Conservation (phyloP, 2,797 vertebrate species). For the Trematomus bernacchii region DNA sequence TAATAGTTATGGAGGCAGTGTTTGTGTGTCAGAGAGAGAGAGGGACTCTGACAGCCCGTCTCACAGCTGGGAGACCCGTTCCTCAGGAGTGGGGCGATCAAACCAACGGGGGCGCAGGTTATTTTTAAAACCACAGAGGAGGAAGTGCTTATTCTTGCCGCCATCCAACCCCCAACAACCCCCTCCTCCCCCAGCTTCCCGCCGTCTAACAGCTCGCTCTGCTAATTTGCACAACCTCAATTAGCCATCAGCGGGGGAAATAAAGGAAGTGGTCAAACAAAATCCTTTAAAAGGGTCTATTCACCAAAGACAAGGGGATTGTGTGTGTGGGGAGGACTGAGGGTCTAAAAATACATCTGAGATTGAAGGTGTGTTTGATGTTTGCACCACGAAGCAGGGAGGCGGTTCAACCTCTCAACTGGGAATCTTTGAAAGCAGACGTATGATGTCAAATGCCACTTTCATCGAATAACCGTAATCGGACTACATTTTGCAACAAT, state of each 20-base stretch:
- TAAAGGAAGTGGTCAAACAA: slow-evolving; percentile 70
- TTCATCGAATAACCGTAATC: slow-evolving; percentile 8
- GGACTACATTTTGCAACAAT: neutral
- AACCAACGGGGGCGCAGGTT: slow-evolving; percentile 58
- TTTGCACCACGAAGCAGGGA: slow-evolving; percentile 49
- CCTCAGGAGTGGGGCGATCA: slow-evolving; percentile 54
- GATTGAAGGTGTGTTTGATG: slow-evolving; percentile 67
- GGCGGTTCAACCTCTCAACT: slow-evolving; percentile 40
- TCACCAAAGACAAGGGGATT: slow-evolving; percentile 39
- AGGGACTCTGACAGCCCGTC: slow-evolving; percentile 53
- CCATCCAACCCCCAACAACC: slow-evolving; percentile 3
- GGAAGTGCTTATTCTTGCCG: slow-evolving; percentile 54
- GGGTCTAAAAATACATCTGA: slow-evolving; percentile 76
- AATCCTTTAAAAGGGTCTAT: slow-evolving; percentile 63
- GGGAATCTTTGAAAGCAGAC: slow-evolving; percentile 60
- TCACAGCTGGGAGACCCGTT: slow-evolving; percentile 73
- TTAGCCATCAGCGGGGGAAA: slow-evolving; percentile 69
- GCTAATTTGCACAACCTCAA: slow-evolving; percentile 78
- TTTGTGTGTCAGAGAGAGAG: slow-evolving; percentile 29
- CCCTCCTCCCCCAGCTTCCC: neutral
- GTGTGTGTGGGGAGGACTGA: slow-evolving; percentile 34
- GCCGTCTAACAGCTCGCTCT: slow-evolving; percentile 67
- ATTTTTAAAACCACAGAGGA: slow-evolving; percentile 66
- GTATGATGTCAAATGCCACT: slow-evolving; percentile 66
- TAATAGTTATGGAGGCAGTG: neutral